A percentile compares a stretch with the other conserved stretches of the same genome.
Evolutionary conservation across 2,797 vertebrate species (phyloP).

Genomic region (Catharus ustulatus): DNA sequence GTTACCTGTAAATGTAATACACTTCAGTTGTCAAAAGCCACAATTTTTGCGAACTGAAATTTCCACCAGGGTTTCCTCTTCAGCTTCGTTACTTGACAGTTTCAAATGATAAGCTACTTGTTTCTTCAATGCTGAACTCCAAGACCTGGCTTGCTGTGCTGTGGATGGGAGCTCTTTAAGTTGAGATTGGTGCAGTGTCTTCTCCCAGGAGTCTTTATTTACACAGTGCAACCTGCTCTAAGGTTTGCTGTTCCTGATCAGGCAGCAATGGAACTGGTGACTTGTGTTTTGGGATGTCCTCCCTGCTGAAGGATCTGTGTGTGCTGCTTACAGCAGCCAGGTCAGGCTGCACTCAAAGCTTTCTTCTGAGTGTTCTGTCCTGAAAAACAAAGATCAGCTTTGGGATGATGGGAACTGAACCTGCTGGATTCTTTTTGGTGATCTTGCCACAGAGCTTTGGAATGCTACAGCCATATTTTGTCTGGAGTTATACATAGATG

Average conservation of each 20-base stretch:
- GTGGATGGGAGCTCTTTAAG: neutral
- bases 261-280: neutral
- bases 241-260: neutral
- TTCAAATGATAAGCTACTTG: neutral
- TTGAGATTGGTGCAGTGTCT: neutral
- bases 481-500: conserved; percentile 34
- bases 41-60: neutral
- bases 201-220: neutral
- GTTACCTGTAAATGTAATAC: neutral
- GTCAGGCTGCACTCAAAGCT: neutral
- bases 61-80: neutral
- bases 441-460: neutral
- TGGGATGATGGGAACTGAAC: neutral
- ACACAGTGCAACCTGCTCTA: neutral
- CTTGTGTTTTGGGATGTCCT: neutral
- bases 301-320: neutral
- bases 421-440: neutral
- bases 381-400: neutral
- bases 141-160: neutral
- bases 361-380: neutral
- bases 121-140: neutral
- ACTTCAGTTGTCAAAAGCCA: neutral
- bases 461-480: neutral
- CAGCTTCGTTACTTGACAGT: neutral
- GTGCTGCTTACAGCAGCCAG: neutral